Evolutionary conservation across 2,888 invertebrate genomes (phyloP).

Genomic region (Idaea straminata): DNA sequence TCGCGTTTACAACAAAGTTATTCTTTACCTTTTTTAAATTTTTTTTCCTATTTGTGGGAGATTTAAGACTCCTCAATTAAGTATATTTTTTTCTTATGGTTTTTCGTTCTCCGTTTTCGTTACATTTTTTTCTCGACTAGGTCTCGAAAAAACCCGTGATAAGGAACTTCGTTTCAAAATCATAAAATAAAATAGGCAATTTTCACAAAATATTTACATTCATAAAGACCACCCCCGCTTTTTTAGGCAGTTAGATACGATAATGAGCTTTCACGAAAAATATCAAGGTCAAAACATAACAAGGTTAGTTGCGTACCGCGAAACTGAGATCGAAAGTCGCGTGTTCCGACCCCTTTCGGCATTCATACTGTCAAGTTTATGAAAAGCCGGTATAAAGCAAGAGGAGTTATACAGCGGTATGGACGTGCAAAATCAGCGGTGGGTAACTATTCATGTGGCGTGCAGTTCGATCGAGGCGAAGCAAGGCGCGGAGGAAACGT

Average conservation of each 20-base stretch:
- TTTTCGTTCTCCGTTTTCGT: no score
- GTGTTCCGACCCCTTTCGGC: conserved; percentile 49
- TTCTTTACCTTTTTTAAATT: no score
- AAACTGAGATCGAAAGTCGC: conserved; percentile 56
- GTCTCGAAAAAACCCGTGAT: no score
- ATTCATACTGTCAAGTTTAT: conserved; percentile 47
- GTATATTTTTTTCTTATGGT: no score
- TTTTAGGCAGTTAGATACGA: conserved; percentile 13
- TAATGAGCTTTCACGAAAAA: conserved; percentile 36
- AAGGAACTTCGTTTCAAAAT: background rate
- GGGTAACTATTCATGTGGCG: conserved; percentile 63
- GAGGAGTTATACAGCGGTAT: conserved; percentile 55
- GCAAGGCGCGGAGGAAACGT: conserved; percentile 79
- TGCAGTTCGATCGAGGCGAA: conserved; percentile 76
- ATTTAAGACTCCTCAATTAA: no score
- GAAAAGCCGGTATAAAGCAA: conserved; percentile 61
- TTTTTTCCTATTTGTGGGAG: no score
- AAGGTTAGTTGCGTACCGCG: conserved; percentile 31
- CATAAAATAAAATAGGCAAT: background rate
- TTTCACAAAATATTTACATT: background rate
- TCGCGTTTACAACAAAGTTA: no score
- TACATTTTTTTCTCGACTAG: no score
- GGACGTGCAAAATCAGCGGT: conserved; percentile 75
- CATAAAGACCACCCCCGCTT: background rate
- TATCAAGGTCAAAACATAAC: conserved; percentile 40